phyloP scores from a whole-genome alignment of 2,888 invertebrate genomes.

The Anthophora plumipes region DNA sequence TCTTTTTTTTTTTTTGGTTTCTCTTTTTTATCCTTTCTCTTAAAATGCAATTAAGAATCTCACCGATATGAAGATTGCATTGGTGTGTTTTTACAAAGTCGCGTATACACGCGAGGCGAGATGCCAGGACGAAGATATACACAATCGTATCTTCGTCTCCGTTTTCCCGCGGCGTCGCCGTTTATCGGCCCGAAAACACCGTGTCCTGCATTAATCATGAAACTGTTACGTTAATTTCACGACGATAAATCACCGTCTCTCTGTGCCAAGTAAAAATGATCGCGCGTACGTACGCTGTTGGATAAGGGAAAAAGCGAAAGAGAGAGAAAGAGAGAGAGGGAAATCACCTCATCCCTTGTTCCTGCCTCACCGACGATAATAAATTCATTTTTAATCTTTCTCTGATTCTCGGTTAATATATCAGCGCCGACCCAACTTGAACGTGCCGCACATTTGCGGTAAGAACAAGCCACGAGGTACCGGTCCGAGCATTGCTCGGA shows the following conservation, averaged over 20 bases:
- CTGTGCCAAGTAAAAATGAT: conserved; percentile 36
- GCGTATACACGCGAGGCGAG: conserved; percentile 39
- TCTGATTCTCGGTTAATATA: conserved; percentile 60
- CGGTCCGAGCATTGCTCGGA: conserved; percentile 39
- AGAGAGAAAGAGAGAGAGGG: neutral
- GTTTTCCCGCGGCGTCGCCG: conserved; percentile 27
- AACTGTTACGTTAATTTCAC: conserved; percentile 48
- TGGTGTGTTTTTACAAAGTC: conserved; percentile 33
- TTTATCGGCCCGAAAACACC: conserved; percentile 28
- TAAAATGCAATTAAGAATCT: conserved; percentile 41
- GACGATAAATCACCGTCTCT: conserved; percentile 45
- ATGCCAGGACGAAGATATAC: conserved; percentile 19
- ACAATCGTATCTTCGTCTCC: conserved; percentile 1
- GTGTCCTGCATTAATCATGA: conserved; percentile 46
- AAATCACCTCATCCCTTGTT: neutral
- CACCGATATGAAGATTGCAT: conserved; percentile 21
- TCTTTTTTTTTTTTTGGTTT: neutral
- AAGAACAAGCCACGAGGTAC: conserved; percentile 56
- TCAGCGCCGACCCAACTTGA: conserved; percentile 50
- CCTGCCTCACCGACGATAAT: conserved; percentile 39
- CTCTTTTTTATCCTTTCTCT: neutral
- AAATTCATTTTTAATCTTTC: conserved; percentile 64
- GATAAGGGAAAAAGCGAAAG: neutral
- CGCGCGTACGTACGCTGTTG: conserved; percentile 11
- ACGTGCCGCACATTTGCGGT: conserved; percentile 65